phyloP scores from a whole-genome alignment of 1,140 invertebrate species.

The Drosophila sproati region DNA sequence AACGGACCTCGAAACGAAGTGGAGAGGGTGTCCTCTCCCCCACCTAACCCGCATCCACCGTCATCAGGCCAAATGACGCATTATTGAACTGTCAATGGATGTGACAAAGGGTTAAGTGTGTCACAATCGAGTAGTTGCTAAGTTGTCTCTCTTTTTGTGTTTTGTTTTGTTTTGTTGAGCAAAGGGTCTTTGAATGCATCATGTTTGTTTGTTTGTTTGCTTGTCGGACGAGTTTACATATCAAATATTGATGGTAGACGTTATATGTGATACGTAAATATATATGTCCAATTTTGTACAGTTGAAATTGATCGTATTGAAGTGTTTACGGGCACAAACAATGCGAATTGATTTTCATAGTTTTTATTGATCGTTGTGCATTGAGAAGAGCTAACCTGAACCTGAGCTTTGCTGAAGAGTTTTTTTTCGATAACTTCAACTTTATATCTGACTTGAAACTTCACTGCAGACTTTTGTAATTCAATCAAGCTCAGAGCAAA shows the following conservation, averaged over 20 bases:
- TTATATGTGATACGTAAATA: conserved; percentile 2
- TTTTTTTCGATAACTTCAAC: no score
- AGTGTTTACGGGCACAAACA: conserved; percentile 26
- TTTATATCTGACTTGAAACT: no score
- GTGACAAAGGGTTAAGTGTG: conserved; percentile 80
- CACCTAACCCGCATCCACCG: conserved; percentile 4
- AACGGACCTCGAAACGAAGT: conserved; percentile 1
- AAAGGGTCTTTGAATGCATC: conserved; percentile 18
- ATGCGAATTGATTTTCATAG: conserved; percentile 16
- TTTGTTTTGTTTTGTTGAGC: conserved; percentile 9
- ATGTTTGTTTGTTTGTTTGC: conserved; percentile 18
- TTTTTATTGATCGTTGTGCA: conserved; percentile 3
- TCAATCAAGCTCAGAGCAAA: no score
- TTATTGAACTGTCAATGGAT: conserved; percentile 82
- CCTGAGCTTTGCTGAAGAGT: no score
- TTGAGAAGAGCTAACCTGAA: background rate
- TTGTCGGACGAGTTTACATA: conserved; percentile 14
- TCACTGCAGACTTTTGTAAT: no score
- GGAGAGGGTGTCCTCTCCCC: conserved; percentile 19
- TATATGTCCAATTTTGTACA: background rate
- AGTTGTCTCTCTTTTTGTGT: conserved; percentile 38
- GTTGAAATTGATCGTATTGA: conserved; percentile 26
- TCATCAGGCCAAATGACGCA: conserved; percentile 70
- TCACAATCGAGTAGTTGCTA: conserved; percentile 65
- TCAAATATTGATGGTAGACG: conserved; percentile 25